Conservation (phyloP, 2,797 vertebrate species). For the Rhinogobio ventralis region DNA sequence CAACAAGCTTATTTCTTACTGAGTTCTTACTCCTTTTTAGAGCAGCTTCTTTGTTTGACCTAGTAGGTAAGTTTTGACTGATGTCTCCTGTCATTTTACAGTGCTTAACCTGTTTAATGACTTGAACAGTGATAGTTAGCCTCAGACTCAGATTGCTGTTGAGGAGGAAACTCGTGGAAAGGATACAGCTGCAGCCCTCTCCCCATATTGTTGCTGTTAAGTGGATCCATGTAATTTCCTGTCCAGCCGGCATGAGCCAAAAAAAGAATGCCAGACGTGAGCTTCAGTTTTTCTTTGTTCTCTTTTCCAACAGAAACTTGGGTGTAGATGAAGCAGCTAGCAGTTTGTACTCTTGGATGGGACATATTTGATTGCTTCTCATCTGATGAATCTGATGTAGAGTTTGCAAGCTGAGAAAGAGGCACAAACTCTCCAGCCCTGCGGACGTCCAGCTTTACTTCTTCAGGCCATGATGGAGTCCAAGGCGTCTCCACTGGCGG, state of each 20-base stretch:
- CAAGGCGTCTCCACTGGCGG: conserved; percentile 62
- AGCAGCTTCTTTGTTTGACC: conserved; percentile 67
- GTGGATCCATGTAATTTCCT: conserved; percentile 82
- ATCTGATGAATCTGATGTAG: conserved; percentile 23
- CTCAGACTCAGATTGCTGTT: conserved; percentile 74
- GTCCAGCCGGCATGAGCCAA: conserved; percentile 66
- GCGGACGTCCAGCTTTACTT: not conserved
- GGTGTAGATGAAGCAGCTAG: conserved; percentile 64
- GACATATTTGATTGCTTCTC: conserved; percentile 24
- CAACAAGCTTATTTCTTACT: conserved; percentile 69
- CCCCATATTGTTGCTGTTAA: conserved; percentile 74
- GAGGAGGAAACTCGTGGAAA: conserved; percentile 77
- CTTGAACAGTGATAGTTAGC: conserved; percentile 66
- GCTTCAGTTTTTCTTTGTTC: conserved; percentile 63
- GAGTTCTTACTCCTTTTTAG: conserved; percentile 61
- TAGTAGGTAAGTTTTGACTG: conserved; percentile 67
- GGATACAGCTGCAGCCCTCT: conserved; percentile 79
- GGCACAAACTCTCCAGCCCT: not conserved
- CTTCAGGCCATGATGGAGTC: conserved; percentile 71
- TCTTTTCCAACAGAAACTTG: conserved; percentile 71
- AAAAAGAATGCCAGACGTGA: conserved; percentile 61
- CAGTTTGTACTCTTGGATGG: conserved; percentile 52
- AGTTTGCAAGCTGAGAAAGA: conserved; percentile 24
- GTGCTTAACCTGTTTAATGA: conserved; percentile 68
- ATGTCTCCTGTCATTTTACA: conserved; percentile 67